phyloP scores from a whole-genome alignment of 2,888 invertebrate species.

The Xanthia icteritia region DNA sequence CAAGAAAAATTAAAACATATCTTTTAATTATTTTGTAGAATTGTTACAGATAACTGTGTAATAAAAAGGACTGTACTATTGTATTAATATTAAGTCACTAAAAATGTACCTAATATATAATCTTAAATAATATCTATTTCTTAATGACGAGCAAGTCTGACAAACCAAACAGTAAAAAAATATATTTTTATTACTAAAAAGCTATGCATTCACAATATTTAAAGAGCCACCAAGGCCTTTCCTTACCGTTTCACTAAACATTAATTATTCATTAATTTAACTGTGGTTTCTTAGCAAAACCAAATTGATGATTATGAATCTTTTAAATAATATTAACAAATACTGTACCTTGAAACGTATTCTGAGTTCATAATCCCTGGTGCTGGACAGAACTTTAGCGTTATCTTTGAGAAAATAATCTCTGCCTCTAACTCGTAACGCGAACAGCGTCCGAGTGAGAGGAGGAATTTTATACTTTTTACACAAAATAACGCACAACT shows the following conservation, averaged over 20 bases:
- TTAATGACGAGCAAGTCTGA: not conserved
- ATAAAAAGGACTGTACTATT: not conserved
- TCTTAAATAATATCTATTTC: not conserved
- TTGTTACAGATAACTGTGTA: not conserved
- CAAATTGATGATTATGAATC: constrained; percentile 12
- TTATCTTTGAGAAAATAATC: constrained; percentile 93
- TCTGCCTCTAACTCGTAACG: constrained; percentile 92
- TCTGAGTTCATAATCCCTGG: constrained; percentile 93
- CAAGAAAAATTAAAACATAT: not conserved
- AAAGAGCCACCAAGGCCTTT: constrained; percentile 15
- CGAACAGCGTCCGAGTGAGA: constrained; percentile 94
- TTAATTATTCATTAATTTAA: constrained; percentile 45
- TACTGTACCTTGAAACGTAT: constrained; percentile 93
- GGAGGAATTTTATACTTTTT: constrained; percentile 94
- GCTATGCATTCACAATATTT: not conserved
- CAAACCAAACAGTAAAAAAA: not conserved
- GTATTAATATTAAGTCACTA: not conserved
- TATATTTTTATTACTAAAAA: not conserved
- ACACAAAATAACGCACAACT: constrained; percentile 93
- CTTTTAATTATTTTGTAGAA: not conserved
- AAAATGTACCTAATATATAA: not conserved
- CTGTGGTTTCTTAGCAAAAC: constrained; percentile 2
- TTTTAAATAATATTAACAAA: not conserved
- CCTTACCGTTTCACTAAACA: constrained; percentile 11
- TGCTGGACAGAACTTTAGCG: constrained; percentile 82